Evolutionary conservation across 2,113 vertebrate species (phyloP), one percentile per base, ranked within the genome.

Genomic region (Oreochromis spilurus): DNA sequence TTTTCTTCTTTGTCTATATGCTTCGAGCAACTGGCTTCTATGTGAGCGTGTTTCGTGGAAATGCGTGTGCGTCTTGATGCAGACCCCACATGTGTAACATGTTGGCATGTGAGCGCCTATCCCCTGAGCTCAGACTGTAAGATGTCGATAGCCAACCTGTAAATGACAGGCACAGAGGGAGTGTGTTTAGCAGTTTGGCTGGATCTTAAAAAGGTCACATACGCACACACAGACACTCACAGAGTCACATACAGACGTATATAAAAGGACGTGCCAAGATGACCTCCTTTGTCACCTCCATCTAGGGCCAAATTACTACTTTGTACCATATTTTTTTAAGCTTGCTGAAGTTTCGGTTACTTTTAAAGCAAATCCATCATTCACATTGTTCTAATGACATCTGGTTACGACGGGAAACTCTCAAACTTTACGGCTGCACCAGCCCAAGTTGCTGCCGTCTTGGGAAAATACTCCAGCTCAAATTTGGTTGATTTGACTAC

Each of bases 141-240:
- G 91, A 95, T 86, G 89, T 96, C 95, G 84, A 97, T 95, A 94
- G 87, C 84, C 87, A 92, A 95, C 94, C 95, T 96, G 96, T 95
- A 97, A 97, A 97, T 96, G 96, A 96, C 96, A 96, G 95, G 93
- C 96, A 93, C 95, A 94, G 90, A 91, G 96, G 96, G 96, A 97
- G 93, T 93, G 91, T 92, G 93, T 94, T 97, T 94, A 96, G 93
- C 95, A 94, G 93, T 96, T 95, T 96, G 94, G 80, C 91, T 92
- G 93, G 95, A 94, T 95, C 94, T 96, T 96, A 95, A 94, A 97
- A 96, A 97, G 96, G 96, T 96, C 96, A 96, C 58, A 86, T 79
- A 48, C 43, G 40, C 40, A 70, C 84, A 19, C 57, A 58, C 50
- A 55, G 21, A 93, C 78, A 89, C 81, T 84, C 21, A 75, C 17